These are phyloP conservation scores for Gephyroberyx darwinii DNA, from an alignment of 2,797 vertebrate species.

Conservation along the genomic window DNA sequence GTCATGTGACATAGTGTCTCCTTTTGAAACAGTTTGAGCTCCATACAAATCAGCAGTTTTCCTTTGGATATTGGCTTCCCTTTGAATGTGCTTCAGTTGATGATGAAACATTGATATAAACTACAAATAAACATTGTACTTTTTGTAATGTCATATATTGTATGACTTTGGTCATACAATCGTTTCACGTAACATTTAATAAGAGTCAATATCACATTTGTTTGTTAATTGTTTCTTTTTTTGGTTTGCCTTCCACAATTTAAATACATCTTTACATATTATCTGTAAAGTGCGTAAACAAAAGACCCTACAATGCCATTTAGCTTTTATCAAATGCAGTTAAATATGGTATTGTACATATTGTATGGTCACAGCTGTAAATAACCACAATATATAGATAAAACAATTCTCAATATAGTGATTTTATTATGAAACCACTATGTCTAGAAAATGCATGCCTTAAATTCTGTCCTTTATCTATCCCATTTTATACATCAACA, in stretches of 20 bases:
- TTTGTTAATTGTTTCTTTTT: neutral
- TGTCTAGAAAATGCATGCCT: too few relatives aligned
- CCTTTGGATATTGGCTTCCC: conserved; percentile 14
- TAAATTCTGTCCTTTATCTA: too few relatives aligned
- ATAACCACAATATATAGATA: too few relatives aligned
- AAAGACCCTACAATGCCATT: too few relatives aligned
- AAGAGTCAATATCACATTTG: neutral
- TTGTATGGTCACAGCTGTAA: too few relatives aligned
- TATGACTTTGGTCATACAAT: neutral
- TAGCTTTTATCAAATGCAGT: too few relatives aligned
- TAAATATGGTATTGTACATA: too few relatives aligned
- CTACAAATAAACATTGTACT: neutral
- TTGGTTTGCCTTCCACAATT: neutral
- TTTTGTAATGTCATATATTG: neutral
- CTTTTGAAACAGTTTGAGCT: neutral
- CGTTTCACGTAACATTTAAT: neutral
- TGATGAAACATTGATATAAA: neutral
- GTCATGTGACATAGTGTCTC: too few relatives aligned
- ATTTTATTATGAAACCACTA: too few relatives aligned
- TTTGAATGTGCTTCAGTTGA: conserved; percentile 6
- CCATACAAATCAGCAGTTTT: conserved; percentile 54
- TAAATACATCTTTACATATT: neutral
- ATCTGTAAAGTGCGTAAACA: neutral
- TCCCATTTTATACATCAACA: neutral
- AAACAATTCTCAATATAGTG: too few relatives aligned